These are phyloP conservation scores for Pedetes capensis DNA, from an alignment of 2,113 vertebrate species.

Conservation along the genomic window DNA sequence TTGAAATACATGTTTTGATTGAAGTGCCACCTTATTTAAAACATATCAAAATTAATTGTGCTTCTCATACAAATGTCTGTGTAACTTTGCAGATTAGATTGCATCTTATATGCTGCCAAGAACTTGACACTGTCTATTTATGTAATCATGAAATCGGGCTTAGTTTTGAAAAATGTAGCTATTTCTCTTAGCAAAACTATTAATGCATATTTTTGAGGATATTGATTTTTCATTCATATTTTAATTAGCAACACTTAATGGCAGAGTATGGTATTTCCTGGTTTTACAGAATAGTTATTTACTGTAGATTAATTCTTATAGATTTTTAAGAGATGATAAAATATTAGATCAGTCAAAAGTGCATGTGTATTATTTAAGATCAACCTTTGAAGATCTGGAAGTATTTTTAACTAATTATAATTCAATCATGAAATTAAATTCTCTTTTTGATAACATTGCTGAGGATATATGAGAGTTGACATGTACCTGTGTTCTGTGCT, in stretches of 20 bases:
- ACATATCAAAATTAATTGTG: slow-evolving; percentile 63
- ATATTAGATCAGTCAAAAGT: not conserved
- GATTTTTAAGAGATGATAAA: not conserved
- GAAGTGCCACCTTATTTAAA: slow-evolving; percentile 66
- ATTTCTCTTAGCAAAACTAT: not conserved
- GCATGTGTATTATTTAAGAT: not conserved
- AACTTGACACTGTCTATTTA: not conserved
- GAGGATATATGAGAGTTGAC: not conserved
- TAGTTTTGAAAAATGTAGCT: not conserved
- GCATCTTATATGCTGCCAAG: not conserved
- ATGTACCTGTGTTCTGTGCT: not conserved
- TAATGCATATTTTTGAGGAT: not conserved
- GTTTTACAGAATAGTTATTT: slow-evolving; percentile 15
- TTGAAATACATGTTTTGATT: slow-evolving; percentile 60
- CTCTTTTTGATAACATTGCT: not conserved
- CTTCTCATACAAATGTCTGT: slow-evolving; percentile 36
- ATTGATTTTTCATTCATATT: not conserved
- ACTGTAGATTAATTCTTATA: not conserved
- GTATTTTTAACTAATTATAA: slow-evolving; percentile 1
- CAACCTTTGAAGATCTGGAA: not conserved
- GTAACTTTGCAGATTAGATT: slow-evolving; percentile 29
- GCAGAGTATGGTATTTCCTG: not conserved
- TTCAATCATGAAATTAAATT: not conserved
- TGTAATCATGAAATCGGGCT: not conserved
- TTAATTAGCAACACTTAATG: not conserved